Evolutionary conservation across 1,140 invertebrate genomes (phyloP).

Genomic region (Drosophila carrolli): DNA sequence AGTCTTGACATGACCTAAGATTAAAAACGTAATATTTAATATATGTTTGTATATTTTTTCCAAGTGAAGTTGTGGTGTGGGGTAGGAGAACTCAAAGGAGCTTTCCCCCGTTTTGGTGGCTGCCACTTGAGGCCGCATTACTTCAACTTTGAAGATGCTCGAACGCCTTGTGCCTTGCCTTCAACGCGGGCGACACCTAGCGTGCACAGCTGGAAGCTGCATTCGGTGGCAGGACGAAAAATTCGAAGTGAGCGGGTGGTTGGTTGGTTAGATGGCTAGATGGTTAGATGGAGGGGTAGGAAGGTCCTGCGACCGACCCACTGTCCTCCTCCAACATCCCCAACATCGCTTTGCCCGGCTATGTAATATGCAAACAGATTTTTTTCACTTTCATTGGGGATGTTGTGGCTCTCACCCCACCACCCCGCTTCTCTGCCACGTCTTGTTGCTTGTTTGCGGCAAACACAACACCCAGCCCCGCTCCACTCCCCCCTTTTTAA

Average conservation of each 20-base stretch:
- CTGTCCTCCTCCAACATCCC: constrained; percentile 30
- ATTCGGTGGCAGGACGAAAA: constrained; percentile 25
- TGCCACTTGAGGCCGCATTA: constrained; percentile 80
- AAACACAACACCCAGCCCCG: constrained; percentile 55
- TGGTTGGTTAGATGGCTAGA: background rate
- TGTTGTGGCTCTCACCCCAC: constrained; percentile 31
- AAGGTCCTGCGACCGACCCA: constrained; percentile 37
- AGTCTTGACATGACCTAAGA: no score
- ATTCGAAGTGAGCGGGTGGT: background rate
- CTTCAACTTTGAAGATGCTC: constrained; percentile 81
- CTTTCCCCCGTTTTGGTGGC: constrained; percentile 41
- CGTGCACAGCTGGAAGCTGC: constrained; percentile 75
- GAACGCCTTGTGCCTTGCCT: constrained; percentile 44
- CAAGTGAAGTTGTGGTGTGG: background rate
- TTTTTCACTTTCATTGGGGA: constrained; percentile 76
- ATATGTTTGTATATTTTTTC: no score
- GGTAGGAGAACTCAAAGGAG: constrained; percentile 8
- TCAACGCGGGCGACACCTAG: constrained; percentile 70
- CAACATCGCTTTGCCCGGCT: constrained; percentile 21
- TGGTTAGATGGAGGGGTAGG: background rate
- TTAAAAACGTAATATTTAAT: no score
- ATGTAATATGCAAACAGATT: constrained; percentile 77
- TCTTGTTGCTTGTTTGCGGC: constrained; percentile 68
- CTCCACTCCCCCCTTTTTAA: constrained; percentile 8
- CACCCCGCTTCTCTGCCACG: background rate